Evolutionary conservation across 2,113 vertebrate genomes (phyloP).

Genomic region (Antigone vipio): DNA sequence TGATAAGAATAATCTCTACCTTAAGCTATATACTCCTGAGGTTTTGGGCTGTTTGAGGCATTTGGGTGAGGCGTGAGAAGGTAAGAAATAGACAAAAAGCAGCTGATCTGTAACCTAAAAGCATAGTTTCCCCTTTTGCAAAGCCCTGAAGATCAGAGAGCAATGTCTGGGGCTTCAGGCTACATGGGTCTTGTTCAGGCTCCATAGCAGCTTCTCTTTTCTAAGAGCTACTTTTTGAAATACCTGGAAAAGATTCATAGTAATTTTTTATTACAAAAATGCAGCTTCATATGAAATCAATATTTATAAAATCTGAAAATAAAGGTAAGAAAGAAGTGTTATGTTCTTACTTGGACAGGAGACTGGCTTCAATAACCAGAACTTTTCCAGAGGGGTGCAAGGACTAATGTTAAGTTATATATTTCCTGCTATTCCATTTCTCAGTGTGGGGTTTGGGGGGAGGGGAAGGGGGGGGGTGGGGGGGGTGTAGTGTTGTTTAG

Average conservation of each 20-base stretch:
- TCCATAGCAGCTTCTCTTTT: background rate
- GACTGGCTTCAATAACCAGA: background rate
- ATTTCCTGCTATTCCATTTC: background rate
- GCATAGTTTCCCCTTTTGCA: background rate
- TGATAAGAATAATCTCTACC: conserved; percentile 4
- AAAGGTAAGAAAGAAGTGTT: background rate
- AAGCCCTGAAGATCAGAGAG: background rate
- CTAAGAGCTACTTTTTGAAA: background rate
- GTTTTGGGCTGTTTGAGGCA: background rate
- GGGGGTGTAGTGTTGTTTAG: background rate
- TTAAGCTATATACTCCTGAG: background rate
- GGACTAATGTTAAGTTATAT: background rate
- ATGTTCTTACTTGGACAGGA: background rate
- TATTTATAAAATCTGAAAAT: background rate
- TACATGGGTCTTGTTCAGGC: background rate
- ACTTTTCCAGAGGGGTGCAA: background rate
- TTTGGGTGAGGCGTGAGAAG: background rate
- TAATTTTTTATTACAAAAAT: background rate
- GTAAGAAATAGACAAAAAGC: background rate
- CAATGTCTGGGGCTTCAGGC: background rate
- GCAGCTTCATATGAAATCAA: background rate
- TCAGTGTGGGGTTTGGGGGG: background rate
- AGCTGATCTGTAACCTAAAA: background rate
- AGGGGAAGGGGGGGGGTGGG: too few relatives aligned
- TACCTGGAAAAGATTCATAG: background rate